Conservation (phyloP, 2,113 vertebrate species). For the Chrysemys picta region DNA sequence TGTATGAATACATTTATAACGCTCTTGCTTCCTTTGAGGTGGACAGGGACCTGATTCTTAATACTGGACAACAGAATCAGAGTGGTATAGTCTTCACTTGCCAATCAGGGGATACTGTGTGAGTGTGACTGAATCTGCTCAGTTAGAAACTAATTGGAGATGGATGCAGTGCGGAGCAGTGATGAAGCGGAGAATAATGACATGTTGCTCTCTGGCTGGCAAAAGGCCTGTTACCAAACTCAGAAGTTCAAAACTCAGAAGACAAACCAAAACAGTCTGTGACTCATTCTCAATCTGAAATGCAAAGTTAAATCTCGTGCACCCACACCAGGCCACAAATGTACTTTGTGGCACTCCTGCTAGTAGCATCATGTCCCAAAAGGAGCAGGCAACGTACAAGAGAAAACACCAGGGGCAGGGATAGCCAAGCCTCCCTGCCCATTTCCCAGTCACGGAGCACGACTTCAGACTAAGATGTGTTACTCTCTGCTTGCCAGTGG, state of each 20-base stretch:
- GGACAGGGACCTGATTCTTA: slow-evolving; percentile 20
- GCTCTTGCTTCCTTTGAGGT: background rate
- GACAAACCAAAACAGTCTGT: slow-evolving; percentile 1
- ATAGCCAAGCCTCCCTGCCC: background rate
- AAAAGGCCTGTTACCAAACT: background rate
- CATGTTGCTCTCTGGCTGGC: background rate
- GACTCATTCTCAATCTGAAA: slow-evolving; percentile 2
- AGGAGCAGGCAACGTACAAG: background rate
- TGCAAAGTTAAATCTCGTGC: background rate
- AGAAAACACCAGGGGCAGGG: background rate
- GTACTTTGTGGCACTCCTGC: background rate
- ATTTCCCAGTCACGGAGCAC: background rate
- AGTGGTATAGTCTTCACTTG: background rate
- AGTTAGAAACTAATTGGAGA: background rate
- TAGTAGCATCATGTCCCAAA: background rate
- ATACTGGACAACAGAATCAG: slow-evolving; percentile 24
- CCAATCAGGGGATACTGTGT: background rate
- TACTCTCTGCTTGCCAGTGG: background rate
- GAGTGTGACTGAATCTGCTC: background rate
- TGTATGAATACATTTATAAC: background rate
- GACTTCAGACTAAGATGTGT: background rate
- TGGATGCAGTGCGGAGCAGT: background rate
- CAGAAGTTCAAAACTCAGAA: background rate
- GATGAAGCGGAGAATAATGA: background rate
- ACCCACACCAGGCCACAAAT: background rate